Evolutionary conservation across 2,113 vertebrate species (phyloP).

Genomic region (Zosterops borbonicus): DNA sequence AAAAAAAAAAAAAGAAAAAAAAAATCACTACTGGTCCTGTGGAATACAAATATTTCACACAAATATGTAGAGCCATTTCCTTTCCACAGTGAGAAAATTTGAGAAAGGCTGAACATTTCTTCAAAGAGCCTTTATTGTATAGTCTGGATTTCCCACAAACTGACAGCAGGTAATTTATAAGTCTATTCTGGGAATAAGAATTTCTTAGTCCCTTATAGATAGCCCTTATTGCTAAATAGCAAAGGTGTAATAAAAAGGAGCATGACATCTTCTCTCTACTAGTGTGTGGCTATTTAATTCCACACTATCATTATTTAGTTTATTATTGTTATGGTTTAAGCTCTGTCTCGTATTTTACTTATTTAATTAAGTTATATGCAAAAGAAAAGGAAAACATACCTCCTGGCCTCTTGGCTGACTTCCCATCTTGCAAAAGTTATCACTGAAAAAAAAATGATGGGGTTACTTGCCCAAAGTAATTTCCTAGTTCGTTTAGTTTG

Average conservation of each 20-base stretch:
- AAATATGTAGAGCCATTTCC: slow-evolving; percentile 42
- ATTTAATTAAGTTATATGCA: slow-evolving; percentile 53
- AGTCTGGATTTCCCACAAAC: slow-evolving; percentile 27
- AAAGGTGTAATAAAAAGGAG: slow-evolving; percentile 14
- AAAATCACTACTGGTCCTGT: background rate
- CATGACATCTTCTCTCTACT: background rate
- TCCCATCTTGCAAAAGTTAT: slow-evolving; percentile 44
- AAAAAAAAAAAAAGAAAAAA: background rate
- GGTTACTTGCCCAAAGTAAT: slow-evolving; percentile 35
- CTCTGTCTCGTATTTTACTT: slow-evolving; percentile 36
- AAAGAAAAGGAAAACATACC: slow-evolving; percentile 17
- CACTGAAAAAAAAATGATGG: background rate
- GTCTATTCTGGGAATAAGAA: background rate
- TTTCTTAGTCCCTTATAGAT: slow-evolving; percentile 10
- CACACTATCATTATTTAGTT: slow-evolving; percentile 12
- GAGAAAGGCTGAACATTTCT: background rate
- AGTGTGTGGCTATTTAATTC: slow-evolving; percentile 27
- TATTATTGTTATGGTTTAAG: slow-evolving; percentile 25
- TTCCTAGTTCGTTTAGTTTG: slow-evolving; percentile 11
- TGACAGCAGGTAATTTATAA: slow-evolving; percentile 46
- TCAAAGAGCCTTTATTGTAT: slow-evolving; percentile 10
- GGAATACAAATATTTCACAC: slow-evolving; percentile 23
- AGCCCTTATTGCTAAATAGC: slow-evolving; percentile 33
- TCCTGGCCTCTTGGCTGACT: slow-evolving; percentile 32
- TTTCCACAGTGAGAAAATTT: slow-evolving; percentile 41